Evolutionary conservation across 1,140 invertebrate species (phyloP).

Genomic region (Macrobrachium nipponense): DNA sequence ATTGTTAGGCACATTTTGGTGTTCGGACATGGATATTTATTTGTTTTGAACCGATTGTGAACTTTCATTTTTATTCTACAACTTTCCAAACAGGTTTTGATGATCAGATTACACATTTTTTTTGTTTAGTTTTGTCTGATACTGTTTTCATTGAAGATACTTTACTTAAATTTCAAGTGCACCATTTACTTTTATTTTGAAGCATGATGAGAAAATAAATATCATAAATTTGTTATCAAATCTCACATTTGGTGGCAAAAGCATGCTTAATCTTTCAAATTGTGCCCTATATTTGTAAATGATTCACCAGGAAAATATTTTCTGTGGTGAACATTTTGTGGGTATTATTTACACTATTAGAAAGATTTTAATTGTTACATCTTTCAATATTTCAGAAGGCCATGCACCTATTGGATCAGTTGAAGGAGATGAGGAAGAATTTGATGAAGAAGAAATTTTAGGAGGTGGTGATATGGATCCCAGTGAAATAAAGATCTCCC

Average conservation of each 20-base stretch:
- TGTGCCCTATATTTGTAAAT: not conserved
- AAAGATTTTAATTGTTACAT: not conserved
- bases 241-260: not conserved
- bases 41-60: too few species aligned
- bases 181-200: not conserved
- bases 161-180: not conserved
- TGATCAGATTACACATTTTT: not conserved
- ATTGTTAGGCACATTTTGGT: too few species aligned
- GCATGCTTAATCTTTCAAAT: not conserved
- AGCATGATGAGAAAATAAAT: not conserved
- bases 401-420: conserved; percentile 25
- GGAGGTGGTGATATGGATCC: conserved; percentile 54
- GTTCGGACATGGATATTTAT: too few species aligned
- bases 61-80: too few species aligned
- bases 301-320: too few species aligned
- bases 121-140: not conserved
- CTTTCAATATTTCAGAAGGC: not conserved
- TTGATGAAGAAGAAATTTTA: conserved; percentile 59
- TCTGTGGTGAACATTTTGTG: not conserved
- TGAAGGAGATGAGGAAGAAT: conserved; percentile 51
- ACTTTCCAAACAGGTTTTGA: too few species aligned
- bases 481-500: conserved; percentile 33
- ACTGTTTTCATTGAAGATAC: not conserved
- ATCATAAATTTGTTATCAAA: not conserved
- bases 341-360: not conserved